Percentiles rank a stretch among this genome's conserved stretches.
These are phyloP conservation scores for Neria commutata DNA, from an alignment of 2,888 invertebrate species.

Conservation along the genomic window DNA sequence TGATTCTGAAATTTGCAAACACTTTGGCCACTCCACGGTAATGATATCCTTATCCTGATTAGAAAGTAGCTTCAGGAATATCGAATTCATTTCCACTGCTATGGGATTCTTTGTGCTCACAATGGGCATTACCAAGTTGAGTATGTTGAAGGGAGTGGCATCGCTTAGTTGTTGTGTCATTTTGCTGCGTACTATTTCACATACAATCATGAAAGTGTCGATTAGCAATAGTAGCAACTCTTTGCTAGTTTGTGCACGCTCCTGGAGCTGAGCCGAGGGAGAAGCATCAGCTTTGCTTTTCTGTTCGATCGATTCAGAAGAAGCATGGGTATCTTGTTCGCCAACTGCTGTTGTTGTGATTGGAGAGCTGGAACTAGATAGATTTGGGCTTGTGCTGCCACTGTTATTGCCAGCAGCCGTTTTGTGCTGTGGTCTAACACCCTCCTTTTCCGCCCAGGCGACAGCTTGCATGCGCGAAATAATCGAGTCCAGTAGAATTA, in stretches of 20 bases:
- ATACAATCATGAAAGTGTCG: slow-evolving; percentile 51
- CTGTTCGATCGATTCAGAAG: slow-evolving; percentile 47
- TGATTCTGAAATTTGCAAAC: slow-evolving; percentile 52
- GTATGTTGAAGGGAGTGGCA: slow-evolving; percentile 49
- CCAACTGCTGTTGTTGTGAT: slow-evolving; percentile 30
- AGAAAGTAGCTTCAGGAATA: slow-evolving; percentile 56
- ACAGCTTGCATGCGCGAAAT: slow-evolving; percentile 60
- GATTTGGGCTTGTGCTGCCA: slow-evolving; percentile 31
- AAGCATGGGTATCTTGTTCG: slow-evolving; percentile 45
- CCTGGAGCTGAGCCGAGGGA: slow-evolving; percentile 35
- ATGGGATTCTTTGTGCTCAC: slow-evolving; percentile 56
- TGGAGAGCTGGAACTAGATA: slow-evolving; percentile 27
- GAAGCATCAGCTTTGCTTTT: slow-evolving; percentile 38
- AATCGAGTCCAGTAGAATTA: slow-evolving; percentile 57
- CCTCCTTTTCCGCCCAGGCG: slow-evolving; percentile 58
- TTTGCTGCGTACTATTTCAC: slow-evolving; percentile 50
- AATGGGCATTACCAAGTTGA: slow-evolving; percentile 58
- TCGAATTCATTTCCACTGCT: slow-evolving; percentile 54
- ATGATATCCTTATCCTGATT: slow-evolving; percentile 60
- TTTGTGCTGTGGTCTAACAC: slow-evolving; percentile 46
- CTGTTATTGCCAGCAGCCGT: slow-evolving; percentile 37
- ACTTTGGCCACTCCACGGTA: slow-evolving; percentile 59
- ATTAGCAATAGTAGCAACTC: slow-evolving; percentile 54
- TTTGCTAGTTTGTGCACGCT: slow-evolving; percentile 46
- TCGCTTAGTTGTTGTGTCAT: slow-evolving; percentile 57